Conservation (phyloP, 2,113 vertebrate species). For the Cebus imitator region DNA sequence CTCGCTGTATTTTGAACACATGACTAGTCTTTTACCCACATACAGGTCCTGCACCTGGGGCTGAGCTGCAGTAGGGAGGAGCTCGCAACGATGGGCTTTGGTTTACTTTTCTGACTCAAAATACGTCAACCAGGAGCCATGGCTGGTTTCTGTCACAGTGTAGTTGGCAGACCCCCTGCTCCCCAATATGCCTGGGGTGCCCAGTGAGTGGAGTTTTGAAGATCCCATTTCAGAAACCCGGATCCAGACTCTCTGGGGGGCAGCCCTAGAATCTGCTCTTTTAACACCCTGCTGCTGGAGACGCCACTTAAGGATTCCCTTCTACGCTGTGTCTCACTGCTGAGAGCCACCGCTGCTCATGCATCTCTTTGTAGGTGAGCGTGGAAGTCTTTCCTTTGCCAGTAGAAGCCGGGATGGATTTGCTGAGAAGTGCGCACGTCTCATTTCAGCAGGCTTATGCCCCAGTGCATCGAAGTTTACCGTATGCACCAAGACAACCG, state of each 20-base stretch:
- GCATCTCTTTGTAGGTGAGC: neutral
- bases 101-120: neutral
- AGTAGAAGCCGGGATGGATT: neutral
- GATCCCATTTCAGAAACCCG: neutral
- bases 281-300: neutral
- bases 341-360: neutral
- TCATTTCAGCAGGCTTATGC: neutral
- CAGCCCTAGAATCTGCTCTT: neutral
- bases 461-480: neutral
- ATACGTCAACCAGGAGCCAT: neutral
- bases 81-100: neutral
- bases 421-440: neutral
- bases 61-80: neutral
- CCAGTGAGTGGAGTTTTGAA: neutral
- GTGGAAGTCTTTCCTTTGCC: neutral
- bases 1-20: neutral
- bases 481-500: too few relatives aligned
- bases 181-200: neutral
- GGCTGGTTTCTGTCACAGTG: neutral
- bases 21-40: neutral
- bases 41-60: neutral
- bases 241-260: neutral
- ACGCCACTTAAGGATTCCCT: neutral
- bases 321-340: neutral
- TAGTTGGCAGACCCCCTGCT: neutral